A percentile compares a stretch with the other conserved stretches of the same genome.
Evolutionary conservation across 2,797 vertebrate species (phyloP).

Genomic region (Kryptopterus vitreolus): DNA sequence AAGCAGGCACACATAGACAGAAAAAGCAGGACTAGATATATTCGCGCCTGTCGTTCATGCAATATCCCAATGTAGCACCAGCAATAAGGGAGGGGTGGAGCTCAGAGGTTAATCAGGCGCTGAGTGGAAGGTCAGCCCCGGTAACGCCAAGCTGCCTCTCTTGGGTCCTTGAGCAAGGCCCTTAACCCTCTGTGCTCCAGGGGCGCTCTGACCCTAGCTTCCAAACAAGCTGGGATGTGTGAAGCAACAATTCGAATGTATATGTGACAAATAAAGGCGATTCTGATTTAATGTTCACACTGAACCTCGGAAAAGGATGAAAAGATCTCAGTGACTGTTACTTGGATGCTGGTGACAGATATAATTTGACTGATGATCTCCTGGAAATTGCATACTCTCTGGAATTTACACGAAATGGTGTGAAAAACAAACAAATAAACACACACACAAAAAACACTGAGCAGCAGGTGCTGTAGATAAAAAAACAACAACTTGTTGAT

Average conservation of each 20-base stretch:
- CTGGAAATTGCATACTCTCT: neutral
- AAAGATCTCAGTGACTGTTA: neutral
- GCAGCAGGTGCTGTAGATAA: neutral
- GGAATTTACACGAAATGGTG: neutral
- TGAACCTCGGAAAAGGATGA: neutral
- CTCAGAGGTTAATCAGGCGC: too few relatives aligned
- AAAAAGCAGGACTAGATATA: neutral
- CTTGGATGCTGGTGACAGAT: neutral
- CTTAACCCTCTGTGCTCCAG: too few relatives aligned
- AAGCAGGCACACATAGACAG: neutral
- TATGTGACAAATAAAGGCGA: too few relatives aligned
- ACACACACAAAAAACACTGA: neutral
- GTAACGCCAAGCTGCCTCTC: too few relatives aligned
- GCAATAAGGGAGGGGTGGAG: too few relatives aligned
- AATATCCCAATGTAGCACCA: neutral
- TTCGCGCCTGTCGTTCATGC: neutral
- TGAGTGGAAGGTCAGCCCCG: too few relatives aligned
- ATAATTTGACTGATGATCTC: neutral
- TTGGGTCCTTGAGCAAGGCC: too few relatives aligned
- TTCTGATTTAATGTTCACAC: neutral
- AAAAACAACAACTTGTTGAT: conserved; percentile 8
- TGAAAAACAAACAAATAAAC: conserved; percentile 7
- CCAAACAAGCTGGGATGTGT: too few relatives aligned
- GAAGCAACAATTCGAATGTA: too few relatives aligned
- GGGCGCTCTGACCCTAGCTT: too few relatives aligned